Base-by-base conservation (phyloP, 2,888 invertebrate genomes). In the Boloria selene region DNA sequence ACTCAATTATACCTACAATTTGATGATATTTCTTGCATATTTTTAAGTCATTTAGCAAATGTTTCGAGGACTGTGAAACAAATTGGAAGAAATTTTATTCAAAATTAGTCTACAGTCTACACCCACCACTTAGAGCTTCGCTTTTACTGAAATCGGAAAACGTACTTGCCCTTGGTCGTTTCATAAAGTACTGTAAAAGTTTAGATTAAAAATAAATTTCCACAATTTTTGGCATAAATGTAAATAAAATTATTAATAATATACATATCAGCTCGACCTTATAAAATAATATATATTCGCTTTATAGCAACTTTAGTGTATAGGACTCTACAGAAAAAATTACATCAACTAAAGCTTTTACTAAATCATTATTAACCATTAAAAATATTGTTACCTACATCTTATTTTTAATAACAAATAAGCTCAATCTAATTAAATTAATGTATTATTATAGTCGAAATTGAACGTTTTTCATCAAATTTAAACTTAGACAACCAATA, bases 71-170 rank as follows among this genome's bases (percentile, higher is more conserved):
- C 14, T 55, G 10, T 55, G 10, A 55, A 45, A 45, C 44, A 56
- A 45, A 56, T 45, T 45, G 26, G 13, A 45, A n/a, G n/a, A 13
- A 22, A 45, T 26, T 26, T 56, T n/a, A 56, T 45, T 26, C 10
- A 26, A 56, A 44, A 44, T 55, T 55, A 55, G 31, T 38, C 31
- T 44, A 55, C 42, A 55, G 31, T 38, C 31, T 44, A 55, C 42
- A 42, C 55, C 42, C 55, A 54, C 53, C 17, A 42, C 54, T 50
- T 50, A 50, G 50, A 53, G 31, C 16, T 16, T 56, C 44, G 56
- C 22, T 44, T 56, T 22, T 45, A 56, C 56, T 45, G 55, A 55
- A 55, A 55, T 55, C 44, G 55, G 55, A 18, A 45, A 56, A 56
- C 56, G 56, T 56, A 44, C 56, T 22, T 56, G 44, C 44, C 56